Conservation (phyloP, 1,140 invertebrate species). For the Drosophila malerkotliana region DNA sequence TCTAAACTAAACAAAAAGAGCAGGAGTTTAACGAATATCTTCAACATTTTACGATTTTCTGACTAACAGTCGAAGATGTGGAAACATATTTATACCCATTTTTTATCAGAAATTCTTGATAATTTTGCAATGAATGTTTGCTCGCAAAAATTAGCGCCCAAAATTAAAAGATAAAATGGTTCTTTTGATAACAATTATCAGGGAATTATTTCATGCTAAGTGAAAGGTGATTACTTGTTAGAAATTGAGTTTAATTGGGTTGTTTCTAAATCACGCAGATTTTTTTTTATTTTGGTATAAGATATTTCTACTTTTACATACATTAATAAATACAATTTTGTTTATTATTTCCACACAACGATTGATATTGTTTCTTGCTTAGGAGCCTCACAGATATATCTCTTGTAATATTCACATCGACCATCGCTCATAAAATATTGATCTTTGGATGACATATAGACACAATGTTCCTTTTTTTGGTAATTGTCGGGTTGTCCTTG, state of each 20-base stretch:
- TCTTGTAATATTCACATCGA: neutral
- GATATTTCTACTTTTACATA: too few species aligned
- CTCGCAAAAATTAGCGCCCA: neutral
- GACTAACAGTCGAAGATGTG: neutral
- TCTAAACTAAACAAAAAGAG: neutral
- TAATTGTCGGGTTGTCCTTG: neutral
- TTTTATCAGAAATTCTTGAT: neutral
- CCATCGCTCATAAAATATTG: neutral
- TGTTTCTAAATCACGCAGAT: neutral
- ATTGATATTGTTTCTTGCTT: constrained; percentile 1
- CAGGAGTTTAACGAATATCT: neutral
- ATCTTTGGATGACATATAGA: neutral
- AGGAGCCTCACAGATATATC: constrained; percentile 1
- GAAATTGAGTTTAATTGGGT: neutral
- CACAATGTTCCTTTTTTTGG: neutral
- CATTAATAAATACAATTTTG: too few species aligned
- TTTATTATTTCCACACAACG: neutral
- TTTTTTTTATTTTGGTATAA: too few species aligned
- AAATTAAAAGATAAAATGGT: neutral
- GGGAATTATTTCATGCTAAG: neutral
- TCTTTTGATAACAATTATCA: neutral
- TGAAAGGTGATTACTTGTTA: neutral
- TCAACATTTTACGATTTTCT: neutral
- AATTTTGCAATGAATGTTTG: neutral
- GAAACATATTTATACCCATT: neutral